Conservation (phyloP, 2,888 invertebrate species). For the Crematogaster levior region DNA sequence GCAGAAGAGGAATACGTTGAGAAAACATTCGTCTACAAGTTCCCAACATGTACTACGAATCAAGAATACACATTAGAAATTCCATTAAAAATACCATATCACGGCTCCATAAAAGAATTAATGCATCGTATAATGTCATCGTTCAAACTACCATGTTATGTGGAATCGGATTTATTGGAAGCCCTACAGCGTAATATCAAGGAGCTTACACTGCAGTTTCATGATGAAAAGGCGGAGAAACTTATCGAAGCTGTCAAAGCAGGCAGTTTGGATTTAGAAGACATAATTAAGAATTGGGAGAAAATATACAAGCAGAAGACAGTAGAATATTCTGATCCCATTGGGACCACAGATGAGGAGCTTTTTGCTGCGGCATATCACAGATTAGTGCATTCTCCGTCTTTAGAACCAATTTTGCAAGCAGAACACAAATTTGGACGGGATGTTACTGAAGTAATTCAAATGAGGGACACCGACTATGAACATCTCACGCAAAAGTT, state of each 20-base stretch:
- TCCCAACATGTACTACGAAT: conserved; percentile 88
- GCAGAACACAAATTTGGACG: conserved; percentile 95
- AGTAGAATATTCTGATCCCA: conserved; percentile 93
- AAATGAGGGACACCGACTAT: conserved; percentile 91
- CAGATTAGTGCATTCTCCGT: conserved; percentile 93
- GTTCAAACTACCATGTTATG: conserved; percentile 90
- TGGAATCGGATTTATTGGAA: conserved; percentile 89
- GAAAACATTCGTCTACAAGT: conserved; percentile 86
- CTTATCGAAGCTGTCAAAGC: conserved; percentile 88
- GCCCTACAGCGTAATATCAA: conserved; percentile 89
- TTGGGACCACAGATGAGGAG: conserved; percentile 94
- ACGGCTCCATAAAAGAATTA: conserved; percentile 88
- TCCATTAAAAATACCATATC: conserved; percentile 89
- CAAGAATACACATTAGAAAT: conserved; percentile 88
- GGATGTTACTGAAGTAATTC: conserved; percentile 91
- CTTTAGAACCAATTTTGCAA: conserved; percentile 94
- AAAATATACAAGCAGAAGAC: conserved; percentile 93
- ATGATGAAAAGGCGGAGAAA: conserved; percentile 89
- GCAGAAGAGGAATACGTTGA: conserved; percentile 79
- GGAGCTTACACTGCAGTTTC: conserved; percentile 89
- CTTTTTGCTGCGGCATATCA: conserved; percentile 95
- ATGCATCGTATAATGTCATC: conserved; percentile 89
- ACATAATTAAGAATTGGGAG: conserved; percentile 92
- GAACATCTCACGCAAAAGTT: conserved; percentile 89
- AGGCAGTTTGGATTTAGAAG: conserved; percentile 90